Evolutionary conservation across 2,888 invertebrate genomes (phyloP).

Genomic region (Tipula vernalis): DNA sequence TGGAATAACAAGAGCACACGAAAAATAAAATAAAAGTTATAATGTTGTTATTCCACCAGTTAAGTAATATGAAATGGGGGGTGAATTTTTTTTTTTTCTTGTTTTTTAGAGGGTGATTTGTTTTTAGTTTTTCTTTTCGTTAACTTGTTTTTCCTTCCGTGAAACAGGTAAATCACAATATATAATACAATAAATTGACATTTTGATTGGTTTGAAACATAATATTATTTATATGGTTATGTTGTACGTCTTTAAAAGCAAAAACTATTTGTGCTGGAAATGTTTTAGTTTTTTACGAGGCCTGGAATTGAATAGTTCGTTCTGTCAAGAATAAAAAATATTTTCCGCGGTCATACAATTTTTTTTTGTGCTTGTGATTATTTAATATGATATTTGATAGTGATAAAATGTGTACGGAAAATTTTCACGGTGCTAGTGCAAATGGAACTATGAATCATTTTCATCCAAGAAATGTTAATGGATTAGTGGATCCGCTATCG

Average conservation of each 20-base stretch:
- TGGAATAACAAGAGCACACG: neutral
- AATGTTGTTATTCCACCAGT: neutral
- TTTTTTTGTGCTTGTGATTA: neutral
- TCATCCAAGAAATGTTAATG: slow-evolving; percentile 20
- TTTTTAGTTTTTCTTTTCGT: neutral
- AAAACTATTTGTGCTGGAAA: neutral
- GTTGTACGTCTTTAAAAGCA: neutral
- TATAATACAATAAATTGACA: slow-evolving; percentile 5
- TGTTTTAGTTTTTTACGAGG: neutral
- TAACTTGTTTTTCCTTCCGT: neutral
- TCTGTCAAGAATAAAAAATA: neutral
- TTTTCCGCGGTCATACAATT: neutral
- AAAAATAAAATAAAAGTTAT: neutral
- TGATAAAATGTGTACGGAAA: slow-evolving; percentile 11
- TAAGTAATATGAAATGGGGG: neutral
- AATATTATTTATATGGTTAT: neutral
- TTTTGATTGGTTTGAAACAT: slow-evolving; percentile 11
- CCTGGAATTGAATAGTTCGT: neutral
- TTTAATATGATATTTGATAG: slow-evolving; percentile 7
- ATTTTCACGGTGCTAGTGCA: neutral
- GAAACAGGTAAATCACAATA: neutral
- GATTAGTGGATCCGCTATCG: slow-evolving; percentile 29
- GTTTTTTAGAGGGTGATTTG: neutral
- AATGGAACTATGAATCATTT: neutral
- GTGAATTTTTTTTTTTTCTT: neutral